Evolutionary conservation across 2,113 vertebrate species (phyloP), one percentile per base, ranked within the genome.

Genomic region (Bos javanicus): DNA sequence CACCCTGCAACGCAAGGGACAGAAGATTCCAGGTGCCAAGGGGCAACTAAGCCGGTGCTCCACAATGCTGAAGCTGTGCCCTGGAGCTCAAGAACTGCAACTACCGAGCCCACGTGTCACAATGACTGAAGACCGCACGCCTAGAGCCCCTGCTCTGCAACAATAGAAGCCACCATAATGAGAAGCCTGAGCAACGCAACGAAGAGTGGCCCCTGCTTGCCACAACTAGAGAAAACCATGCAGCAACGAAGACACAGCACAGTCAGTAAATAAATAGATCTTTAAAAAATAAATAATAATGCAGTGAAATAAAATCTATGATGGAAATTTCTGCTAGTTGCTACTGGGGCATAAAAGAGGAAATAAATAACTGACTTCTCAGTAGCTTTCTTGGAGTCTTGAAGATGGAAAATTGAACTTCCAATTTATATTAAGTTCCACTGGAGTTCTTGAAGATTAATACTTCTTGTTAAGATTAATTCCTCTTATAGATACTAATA

Each of bases 401-500:
- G 48, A 95, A 57, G 89, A 71, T 39, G 33, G 19, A 71, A 92
- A 92, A 81, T 17, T 26, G 59, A 67, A 87, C 57, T 91, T 87
- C 50, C 56, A 46, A 46, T 87, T 87, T 92, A 87, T n/a, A 52
- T 71, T 81, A 39, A 67, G 30, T 33, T 81, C 25, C 85, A 16
- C 3, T 84, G 39, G 83, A 67, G 90, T 92, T 33, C 71, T 39
- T 92, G 13, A 95, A 95, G 30, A 50, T 81, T 39, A 95, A 57
- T 57, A 95, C 2, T 25, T 48, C 36, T 43, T 74, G 67, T 71
- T 39, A 95, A 95, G 30, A 64, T 80, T 36, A 91, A 67, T 64
- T 91, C 3, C 30, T 57, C 67, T 67, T 36, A 74, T 39, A 74
- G 36, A 25, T 43, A 87, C 17, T 56, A 81, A 39, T 7, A 50